Evolutionary conservation across 2,113 vertebrate genomes (phyloP).

Genomic region (Lichenostomus cassidix): DNA sequence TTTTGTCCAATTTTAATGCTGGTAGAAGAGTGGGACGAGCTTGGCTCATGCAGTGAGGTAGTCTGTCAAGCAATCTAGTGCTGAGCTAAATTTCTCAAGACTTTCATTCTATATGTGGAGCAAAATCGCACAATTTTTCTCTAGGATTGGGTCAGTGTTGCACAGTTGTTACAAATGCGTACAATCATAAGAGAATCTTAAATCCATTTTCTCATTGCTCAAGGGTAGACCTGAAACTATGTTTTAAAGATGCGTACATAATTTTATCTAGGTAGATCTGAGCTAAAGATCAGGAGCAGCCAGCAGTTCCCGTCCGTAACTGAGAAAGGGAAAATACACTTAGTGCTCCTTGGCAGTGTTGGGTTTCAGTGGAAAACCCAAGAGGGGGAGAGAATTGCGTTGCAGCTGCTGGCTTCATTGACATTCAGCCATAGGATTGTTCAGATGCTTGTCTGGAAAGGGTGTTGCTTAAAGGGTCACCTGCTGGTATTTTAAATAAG

Average conservation of each 20-base stretch:
- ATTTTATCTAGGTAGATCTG: background rate
- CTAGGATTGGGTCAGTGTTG: background rate
- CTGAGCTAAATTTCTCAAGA: background rate
- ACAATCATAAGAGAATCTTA: background rate
- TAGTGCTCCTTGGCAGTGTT: background rate
- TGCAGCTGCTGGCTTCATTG: background rate
- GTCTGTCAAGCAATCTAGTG: background rate
- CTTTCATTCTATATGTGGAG: background rate
- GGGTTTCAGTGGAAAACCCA: background rate
- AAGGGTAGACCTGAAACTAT: background rate
- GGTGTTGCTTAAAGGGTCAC: background rate
- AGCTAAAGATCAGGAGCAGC: background rate
- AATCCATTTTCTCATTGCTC: background rate
- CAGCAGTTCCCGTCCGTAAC: background rate
- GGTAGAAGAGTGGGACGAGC: background rate
- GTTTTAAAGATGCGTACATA: background rate
- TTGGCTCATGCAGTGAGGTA: background rate
- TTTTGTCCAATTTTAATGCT: background rate
- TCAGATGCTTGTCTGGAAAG: background rate
- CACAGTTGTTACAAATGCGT: rapidly evolving
- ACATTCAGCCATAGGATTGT: background rate
- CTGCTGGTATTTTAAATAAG: background rate
- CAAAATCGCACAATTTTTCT: background rate
- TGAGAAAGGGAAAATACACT: background rate
- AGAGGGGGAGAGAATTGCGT: background rate